These are phyloP conservation scores for Rhinolophus ferrumequinum DNA, from an alignment of 2,113 vertebrate species.

Conservation along the genomic window DNA sequence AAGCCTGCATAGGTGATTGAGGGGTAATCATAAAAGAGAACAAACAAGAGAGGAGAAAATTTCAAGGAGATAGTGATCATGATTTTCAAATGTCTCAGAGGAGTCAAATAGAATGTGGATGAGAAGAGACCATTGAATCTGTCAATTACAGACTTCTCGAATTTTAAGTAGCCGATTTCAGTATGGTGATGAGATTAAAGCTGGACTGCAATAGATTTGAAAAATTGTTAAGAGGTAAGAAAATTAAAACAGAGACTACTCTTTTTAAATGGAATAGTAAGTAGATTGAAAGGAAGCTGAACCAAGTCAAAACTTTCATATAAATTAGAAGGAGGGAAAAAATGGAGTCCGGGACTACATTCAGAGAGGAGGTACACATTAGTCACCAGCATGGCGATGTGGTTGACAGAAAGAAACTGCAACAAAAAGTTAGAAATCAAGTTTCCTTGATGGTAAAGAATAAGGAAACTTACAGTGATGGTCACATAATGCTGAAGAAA, in stretches of 20 bases:
- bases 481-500: not conserved
- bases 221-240: slow-evolving; percentile 11
- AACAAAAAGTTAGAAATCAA: slow-evolving; percentile 20
- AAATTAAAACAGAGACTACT: not conserved
- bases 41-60: not conserved
- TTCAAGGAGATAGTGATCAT: not conserved
- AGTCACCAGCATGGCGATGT: not conserved
- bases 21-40: not conserved
- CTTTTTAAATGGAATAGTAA: not conserved
- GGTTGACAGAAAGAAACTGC: not conserved
- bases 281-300: not conserved
- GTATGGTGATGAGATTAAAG: not conserved
- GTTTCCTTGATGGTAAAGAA: not conserved
- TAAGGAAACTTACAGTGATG: not conserved
- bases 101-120: slow-evolving; percentile 45
- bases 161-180: slow-evolving; percentile 28
- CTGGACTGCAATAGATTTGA: not conserved
- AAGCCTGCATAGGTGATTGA: not conserved
- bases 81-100: slow-evolving; percentile 14
- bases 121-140: slow-evolving; percentile 35
- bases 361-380: not conserved
- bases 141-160: slow-evolving; percentile 22
- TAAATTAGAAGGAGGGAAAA: not conserved
- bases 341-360: not conserved
- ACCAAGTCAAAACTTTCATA: not conserved